These are phyloP conservation scores for Pholis gunnellus DNA, from an alignment of 2,113 vertebrate species.

Conservation along the genomic window DNA sequence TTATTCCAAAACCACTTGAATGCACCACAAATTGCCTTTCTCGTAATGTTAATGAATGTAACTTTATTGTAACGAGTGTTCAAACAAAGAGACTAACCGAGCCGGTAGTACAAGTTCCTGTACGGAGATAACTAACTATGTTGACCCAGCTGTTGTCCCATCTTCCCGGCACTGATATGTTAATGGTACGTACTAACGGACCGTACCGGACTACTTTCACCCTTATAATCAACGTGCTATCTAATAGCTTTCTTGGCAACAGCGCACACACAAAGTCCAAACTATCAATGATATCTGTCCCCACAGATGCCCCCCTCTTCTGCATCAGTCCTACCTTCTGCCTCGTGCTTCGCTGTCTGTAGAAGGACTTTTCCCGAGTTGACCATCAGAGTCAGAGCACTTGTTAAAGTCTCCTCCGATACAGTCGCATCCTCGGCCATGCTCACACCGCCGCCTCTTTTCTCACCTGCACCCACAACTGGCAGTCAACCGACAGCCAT, in stretches of 20 bases:
- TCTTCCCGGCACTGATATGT: no score
- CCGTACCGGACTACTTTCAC: not conserved
- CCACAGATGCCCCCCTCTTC: accelerated
- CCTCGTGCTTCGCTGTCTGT: conserved; percentile 47
- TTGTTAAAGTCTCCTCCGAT: conserved; percentile 39
- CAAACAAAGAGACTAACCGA: not conserved
- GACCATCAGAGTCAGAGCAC: conserved; percentile 52
- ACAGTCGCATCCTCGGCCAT: conserved; percentile 60
- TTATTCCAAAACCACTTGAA: not conserved
- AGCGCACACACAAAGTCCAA: not conserved
- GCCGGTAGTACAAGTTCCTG: not conserved
- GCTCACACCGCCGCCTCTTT: not conserved
- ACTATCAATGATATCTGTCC: not conserved
- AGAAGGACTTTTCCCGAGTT: conserved; percentile 52
- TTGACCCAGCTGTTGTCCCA: not conserved
- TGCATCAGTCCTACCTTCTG: conserved; percentile 48
- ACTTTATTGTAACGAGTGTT: not conserved
- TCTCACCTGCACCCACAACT: not conserved
- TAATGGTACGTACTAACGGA: no score
- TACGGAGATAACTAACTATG: no score
- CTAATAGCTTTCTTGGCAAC: not conserved
- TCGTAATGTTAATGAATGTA: not conserved
- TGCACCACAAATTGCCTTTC: not conserved
- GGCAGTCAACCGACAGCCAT: accelerated
- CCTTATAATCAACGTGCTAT: accelerated